phyloP scores from a whole-genome alignment of 2,113 vertebrate species.

The Calidris pugnax region DNA sequence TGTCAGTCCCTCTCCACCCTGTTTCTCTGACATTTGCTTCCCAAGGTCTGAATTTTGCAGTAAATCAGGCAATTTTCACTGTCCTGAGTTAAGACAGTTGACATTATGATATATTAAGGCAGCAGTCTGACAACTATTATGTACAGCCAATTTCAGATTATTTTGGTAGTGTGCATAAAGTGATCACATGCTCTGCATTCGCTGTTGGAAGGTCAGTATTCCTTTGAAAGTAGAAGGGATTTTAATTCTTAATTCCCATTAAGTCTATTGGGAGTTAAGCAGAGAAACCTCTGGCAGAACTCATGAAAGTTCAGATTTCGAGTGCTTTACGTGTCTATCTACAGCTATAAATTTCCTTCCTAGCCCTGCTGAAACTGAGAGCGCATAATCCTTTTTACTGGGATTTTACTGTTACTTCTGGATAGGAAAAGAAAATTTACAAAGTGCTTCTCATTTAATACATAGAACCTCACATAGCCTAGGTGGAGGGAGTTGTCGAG shows the following conservation, averaged over 20 bases:
- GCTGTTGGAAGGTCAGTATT: neutral
- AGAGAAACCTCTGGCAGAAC: conserved; percentile 47
- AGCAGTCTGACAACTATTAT: neutral
- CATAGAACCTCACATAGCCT: neutral
- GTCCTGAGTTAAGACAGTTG: neutral
- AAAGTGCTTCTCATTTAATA: neutral
- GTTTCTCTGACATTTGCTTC: neutral
- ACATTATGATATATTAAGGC: neutral
- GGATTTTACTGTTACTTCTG: conserved; percentile 32
- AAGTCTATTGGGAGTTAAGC: conserved; percentile 31
- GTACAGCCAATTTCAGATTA: neutral
- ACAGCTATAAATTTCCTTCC: conserved; percentile 35
- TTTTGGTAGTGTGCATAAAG: neutral
- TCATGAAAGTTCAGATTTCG: conserved; percentile 38
- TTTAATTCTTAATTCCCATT: conserved; percentile 41
- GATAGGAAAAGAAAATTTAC: neutral
- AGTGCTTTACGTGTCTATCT: conserved; percentile 34
- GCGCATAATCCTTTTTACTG: conserved; percentile 52
- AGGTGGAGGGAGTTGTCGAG: neutral
- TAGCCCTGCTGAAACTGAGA: conserved; percentile 44
- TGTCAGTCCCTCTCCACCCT: neutral
- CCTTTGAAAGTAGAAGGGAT: neutral
- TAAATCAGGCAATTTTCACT: neutral
- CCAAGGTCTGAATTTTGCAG: neutral
- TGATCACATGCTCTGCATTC: neutral